These are phyloP conservation scores for Myotis lucifugus DNA, from an alignment of 2,113 vertebrate species.

Conservation along the genomic window DNA sequence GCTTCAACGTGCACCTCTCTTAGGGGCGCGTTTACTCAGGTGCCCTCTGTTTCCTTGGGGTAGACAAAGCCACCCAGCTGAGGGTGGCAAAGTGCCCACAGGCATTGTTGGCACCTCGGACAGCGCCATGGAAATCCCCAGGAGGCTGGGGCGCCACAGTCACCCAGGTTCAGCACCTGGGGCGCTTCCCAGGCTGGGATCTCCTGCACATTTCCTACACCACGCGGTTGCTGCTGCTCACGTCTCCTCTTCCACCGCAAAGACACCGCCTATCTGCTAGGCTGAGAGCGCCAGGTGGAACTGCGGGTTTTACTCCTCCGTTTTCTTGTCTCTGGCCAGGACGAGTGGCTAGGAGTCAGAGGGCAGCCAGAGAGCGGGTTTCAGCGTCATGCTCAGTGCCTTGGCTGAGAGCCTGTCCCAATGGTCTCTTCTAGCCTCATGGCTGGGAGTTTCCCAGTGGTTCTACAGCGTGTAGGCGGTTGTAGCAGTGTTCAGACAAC, in stretches of 20 bases:
- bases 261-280: constrained; percentile 45
- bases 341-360: not conserved
- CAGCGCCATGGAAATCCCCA: not conserved
- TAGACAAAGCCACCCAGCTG: constrained; percentile 55
- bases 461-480: not conserved
- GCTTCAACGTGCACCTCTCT: not conserved
- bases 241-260: constrained; percentile 39
- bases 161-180: not conserved
- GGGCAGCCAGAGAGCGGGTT: not conserved
- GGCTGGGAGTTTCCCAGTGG: not conserved
- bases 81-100: not conserved
- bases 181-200: not conserved
- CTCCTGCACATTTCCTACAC: not conserved
- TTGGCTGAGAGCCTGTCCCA: not conserved
- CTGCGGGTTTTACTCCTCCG: not conserved
- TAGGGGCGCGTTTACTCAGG: not conserved
- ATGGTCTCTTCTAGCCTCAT: not conserved
- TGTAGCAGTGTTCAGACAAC: constrained; percentile 36
- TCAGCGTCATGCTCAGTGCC: not conserved
- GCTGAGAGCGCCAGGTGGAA: not conserved
- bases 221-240: not conserved
- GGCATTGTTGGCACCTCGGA: constrained; percentile 48
- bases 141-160: fast-evolving
- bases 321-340: not conserved
- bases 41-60: not conserved